Percentiles rank a stretch among this genome's conserved stretches.
phyloP scores from a whole-genome alignment of 2,113 vertebrate species.

The Corythornis vintsioides region DNA sequence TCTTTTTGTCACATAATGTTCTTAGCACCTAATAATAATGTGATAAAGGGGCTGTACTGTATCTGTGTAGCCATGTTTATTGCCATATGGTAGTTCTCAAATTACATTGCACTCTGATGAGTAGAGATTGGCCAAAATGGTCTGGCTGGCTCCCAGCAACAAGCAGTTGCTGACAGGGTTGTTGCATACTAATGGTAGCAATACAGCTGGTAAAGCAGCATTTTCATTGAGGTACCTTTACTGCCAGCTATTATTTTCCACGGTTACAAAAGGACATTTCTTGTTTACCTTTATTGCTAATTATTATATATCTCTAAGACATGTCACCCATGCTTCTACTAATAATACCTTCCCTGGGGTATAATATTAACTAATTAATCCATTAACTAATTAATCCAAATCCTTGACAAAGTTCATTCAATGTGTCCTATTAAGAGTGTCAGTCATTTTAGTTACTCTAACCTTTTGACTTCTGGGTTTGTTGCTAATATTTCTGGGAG shows the following conservation, averaged over 20 bases:
- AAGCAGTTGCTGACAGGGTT: slow-evolving; percentile 40
- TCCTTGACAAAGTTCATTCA: slow-evolving; percentile 27
- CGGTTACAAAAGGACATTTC: slow-evolving; percentile 3
- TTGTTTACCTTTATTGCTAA: background rate
- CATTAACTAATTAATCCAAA: slow-evolving; percentile 52
- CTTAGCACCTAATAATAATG: background rate
- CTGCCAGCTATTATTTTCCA: slow-evolving; percentile 34
- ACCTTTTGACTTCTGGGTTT: background rate
- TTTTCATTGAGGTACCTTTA: slow-evolving; percentile 10
- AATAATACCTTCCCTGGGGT: background rate
- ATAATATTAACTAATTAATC: slow-evolving; percentile 13
- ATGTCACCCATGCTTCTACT: background rate
- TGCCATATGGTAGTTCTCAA: slow-evolving; percentile 67
- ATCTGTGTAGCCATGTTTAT: slow-evolving; percentile 54
- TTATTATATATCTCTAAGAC: background rate
- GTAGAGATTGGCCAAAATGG: slow-evolving; percentile 18
- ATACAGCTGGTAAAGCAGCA: background rate
- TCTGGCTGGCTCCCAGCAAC: slow-evolving; percentile 58
- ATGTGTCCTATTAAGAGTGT: slow-evolving; percentile 43
- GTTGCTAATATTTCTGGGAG: background rate
- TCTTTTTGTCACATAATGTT: slow-evolving; percentile 45
- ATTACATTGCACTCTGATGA: slow-evolving; percentile 43
- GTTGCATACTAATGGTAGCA: background rate
- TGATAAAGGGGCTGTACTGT: slow-evolving; percentile 16
- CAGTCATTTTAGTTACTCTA: slow-evolving; percentile 34